Evolutionary conservation across 2,797 vertebrate species (phyloP).

Genomic region (Tinamus major): DNA sequence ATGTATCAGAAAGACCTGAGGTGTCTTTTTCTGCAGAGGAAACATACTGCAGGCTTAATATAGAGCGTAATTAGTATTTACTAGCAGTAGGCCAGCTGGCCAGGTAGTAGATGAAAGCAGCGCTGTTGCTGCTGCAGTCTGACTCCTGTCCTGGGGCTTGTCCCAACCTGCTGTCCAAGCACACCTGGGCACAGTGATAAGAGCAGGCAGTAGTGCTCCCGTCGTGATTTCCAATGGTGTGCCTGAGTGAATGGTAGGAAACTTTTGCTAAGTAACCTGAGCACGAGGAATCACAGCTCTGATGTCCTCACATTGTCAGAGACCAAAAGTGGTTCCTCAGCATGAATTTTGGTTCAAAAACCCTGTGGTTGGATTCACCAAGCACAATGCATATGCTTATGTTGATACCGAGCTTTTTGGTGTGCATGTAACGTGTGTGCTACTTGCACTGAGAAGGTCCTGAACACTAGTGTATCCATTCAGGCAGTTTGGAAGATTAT

Average conservation of each 20-base stretch:
- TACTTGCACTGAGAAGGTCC: neutral
- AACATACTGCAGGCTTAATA: neutral
- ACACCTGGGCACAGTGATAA: rapidly evolving
- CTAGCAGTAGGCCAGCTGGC: neutral
- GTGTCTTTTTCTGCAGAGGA: neutral
- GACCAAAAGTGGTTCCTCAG: neutral
- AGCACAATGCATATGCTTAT: neutral
- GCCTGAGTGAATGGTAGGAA: neutral
- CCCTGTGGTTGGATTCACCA: neutral
- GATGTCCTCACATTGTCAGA: neutral
- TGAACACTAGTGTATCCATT: neutral
- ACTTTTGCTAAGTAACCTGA: neutral
- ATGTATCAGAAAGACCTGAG: neutral
- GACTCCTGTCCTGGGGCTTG: neutral
- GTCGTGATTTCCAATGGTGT: rapidly evolving
- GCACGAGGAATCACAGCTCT: neutral
- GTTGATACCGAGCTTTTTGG: neutral
- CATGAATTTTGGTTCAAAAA: neutral
- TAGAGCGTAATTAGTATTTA: neutral
- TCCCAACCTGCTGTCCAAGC: neutral
- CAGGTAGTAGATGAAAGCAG: neutral
- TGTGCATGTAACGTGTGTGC: too few relatives aligned
- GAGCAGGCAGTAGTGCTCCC: neutral
- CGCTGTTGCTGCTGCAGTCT: neutral
- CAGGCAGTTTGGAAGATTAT: neutral